Evolutionary conservation across 2,797 vertebrate genomes (phyloP).

Genomic region (Scarus forsteni): DNA sequence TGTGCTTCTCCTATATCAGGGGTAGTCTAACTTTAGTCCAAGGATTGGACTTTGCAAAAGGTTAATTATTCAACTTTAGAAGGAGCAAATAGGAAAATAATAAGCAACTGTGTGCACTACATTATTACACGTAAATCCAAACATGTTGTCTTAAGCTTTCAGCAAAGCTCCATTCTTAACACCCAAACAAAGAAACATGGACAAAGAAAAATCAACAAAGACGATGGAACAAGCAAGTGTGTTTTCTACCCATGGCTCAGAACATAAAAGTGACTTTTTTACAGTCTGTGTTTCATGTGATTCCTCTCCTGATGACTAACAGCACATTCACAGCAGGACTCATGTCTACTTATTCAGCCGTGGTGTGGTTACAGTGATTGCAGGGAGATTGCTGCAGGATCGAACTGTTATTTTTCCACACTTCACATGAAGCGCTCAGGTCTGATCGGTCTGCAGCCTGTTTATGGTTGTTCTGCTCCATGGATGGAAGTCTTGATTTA

Average conservation of each 20-base stretch:
- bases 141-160: no score
- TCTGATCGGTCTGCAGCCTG: constrained; percentile 18
- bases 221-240: no score
- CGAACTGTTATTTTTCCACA: constrained; percentile 15
- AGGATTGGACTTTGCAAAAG: no score
- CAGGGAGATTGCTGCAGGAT: constrained; percentile 34
- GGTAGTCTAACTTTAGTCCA: no score
- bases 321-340: constrained; percentile 20
- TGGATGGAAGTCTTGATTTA: constrained; percentile 41
- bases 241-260: background rate
- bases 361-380: constrained; percentile 32
- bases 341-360: background rate
- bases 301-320: constrained; percentile 8
- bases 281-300: background rate
- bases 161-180: background rate
- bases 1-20: no score
- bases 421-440: constrained; percentile 10
- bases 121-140: no score
- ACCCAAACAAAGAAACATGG: background rate
- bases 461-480: constrained; percentile 31
- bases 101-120: no score
- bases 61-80: no score
- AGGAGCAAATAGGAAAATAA: no score
- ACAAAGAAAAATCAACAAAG: background rate
- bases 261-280: background rate